Evolutionary conservation across 23 tunicate species (phyloP).

Genomic region (Aplidium turbinatum): DNA sequence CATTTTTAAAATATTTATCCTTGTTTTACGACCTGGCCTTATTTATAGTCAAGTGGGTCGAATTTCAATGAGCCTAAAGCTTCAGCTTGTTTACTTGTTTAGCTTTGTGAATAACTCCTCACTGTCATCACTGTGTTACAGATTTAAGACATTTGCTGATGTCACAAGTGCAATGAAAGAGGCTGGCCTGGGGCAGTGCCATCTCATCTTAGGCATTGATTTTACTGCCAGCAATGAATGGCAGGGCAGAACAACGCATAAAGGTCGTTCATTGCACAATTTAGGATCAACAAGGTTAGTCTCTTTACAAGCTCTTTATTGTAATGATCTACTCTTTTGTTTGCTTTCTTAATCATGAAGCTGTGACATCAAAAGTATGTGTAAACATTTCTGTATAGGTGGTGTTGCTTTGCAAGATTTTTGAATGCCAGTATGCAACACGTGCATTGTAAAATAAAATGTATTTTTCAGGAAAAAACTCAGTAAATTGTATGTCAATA

Average conservation of each 20-base stretch:
- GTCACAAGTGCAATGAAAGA: conserved; percentile 67
- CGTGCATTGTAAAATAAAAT: too few species aligned
- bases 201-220: conserved; percentile 77
- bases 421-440: background rate
- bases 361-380: background rate
- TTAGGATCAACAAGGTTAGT: conserved; percentile 37
- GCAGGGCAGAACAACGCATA: conserved; percentile 76
- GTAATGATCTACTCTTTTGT: too few species aligned
- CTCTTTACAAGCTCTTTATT: too few species aligned
- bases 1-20: too few species aligned
- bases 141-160: conserved; percentile 78
- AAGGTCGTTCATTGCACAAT: conserved; percentile 75
- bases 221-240: conserved; percentile 96
- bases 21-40: too few species aligned
- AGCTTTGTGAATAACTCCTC: background rate
- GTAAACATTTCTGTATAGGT: background rate
- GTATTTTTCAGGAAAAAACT: too few species aligned
- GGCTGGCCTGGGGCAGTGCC: conserved; percentile 70
- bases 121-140: conserved; percentile 20
- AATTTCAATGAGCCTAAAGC: too few species aligned
- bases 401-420: background rate
- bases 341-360: too few species aligned
- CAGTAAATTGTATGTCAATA: too few species aligned
- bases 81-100: background rate
- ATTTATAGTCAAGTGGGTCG: too few species aligned